Conservation (phyloP, 2,113 vertebrate species). For the Nothobranchius kuhntae region DNA sequence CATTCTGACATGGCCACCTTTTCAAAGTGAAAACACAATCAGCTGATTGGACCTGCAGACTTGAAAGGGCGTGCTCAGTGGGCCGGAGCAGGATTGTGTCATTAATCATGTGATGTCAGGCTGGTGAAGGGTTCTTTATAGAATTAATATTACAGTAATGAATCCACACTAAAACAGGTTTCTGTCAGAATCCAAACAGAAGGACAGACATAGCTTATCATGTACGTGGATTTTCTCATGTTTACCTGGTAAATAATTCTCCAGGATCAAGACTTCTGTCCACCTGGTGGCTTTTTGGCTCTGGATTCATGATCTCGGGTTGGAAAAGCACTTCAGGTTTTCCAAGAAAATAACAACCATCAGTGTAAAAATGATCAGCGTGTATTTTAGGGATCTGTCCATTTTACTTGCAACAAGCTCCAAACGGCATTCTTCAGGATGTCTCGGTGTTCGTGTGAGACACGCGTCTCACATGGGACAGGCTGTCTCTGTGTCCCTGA, state of each 20-base stretch:
- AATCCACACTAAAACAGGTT: background rate
- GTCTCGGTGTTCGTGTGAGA: too few species aligned
- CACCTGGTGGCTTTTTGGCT: background rate
- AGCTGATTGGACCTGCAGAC: background rate
- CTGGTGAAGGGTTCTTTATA: background rate
- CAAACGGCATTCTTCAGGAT: too few species aligned
- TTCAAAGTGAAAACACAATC: conserved; percentile 11
- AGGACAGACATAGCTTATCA: background rate
- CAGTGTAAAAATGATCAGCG: background rate
- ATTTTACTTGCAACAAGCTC: too few species aligned
- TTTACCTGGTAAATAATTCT: background rate
- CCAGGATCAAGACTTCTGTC: background rate
- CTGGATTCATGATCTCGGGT: background rate
- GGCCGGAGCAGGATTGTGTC: background rate
- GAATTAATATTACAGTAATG: conserved; percentile 4
- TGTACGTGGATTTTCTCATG: background rate
- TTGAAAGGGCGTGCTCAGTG: background rate
- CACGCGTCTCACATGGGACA: too few species aligned
- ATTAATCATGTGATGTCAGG: conserved; percentile 23
- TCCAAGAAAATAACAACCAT: background rate
- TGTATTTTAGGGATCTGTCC: too few species aligned
- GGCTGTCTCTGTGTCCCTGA: too few species aligned
- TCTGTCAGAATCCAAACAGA: background rate
- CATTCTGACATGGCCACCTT: background rate
- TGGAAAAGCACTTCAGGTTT: too few species aligned